phyloP scores from a whole-genome alignment of 1,140 invertebrate species.

The Phymastichus coffea region DNA sequence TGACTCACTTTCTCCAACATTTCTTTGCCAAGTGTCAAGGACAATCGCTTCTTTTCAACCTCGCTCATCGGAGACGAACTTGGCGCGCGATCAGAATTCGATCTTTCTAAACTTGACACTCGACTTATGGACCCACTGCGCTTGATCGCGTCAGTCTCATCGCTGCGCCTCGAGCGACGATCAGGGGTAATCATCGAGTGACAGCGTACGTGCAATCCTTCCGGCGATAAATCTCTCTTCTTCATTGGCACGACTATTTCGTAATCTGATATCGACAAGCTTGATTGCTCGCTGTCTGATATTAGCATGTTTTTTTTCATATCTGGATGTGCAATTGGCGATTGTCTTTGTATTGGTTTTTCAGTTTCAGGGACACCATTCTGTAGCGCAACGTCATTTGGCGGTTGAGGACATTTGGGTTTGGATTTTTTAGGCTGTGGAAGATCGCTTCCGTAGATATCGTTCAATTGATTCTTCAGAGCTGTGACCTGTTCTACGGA shows the following conservation, averaged over 20 bases:
- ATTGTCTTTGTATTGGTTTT: neutral
- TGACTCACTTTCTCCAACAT: slow-evolving; percentile 63
- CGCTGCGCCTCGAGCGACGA: slow-evolving; percentile 23
- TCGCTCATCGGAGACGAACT: slow-evolving; percentile 52
- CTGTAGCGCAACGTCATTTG: slow-evolving; percentile 44
- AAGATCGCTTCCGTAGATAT: slow-evolving; percentile 72
- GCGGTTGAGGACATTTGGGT: slow-evolving; percentile 3
- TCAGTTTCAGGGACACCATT: no score
- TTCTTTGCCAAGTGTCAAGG: slow-evolving; percentile 71
- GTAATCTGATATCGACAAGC: slow-evolving; percentile 44
- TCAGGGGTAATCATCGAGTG: slow-evolving; percentile 61
- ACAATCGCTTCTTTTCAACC: slow-evolving; percentile 71
- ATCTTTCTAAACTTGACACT: slow-evolving; percentile 35
- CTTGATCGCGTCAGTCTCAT: slow-evolving; percentile 28
- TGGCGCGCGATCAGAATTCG: slow-evolving; percentile 29
- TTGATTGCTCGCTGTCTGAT: slow-evolving; percentile 8
- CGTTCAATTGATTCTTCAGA: slow-evolving; percentile 77
- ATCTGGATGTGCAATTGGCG: neutral
- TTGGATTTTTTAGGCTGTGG: slow-evolving; percentile 36
- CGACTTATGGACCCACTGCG: slow-evolving; percentile 44
- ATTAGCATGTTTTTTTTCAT: neutral
- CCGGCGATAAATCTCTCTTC: slow-evolving; percentile 26
- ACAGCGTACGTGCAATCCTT: slow-evolving; percentile 66
- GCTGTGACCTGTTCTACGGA: slow-evolving; percentile 82
- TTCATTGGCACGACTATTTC: slow-evolving; percentile 63